These are phyloP conservation scores for Zalophus californianus DNA, from an alignment of 2,797 vertebrate genomes.

Conservation along the genomic window DNA sequence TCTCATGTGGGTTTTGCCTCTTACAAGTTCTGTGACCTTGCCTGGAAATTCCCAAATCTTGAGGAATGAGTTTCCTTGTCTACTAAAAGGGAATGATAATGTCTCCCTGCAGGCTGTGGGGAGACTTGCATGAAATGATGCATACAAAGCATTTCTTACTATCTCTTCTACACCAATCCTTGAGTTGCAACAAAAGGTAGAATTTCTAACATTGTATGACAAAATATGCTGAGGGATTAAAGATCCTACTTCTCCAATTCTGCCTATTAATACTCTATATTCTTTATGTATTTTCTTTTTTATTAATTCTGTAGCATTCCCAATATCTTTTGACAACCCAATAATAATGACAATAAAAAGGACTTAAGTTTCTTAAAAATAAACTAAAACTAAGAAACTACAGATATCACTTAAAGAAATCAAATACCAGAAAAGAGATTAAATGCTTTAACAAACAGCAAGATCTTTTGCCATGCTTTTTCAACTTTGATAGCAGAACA, in stretches of 20 bases:
- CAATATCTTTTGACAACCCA: not conserved
- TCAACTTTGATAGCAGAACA: not conserved
- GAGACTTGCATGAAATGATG: not conserved
- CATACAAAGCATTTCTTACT: not conserved
- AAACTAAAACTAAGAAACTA: constrained; percentile 26
- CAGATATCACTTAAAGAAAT: constrained; percentile 6
- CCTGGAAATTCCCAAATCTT: not conserved
- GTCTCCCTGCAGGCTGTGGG: not conserved
- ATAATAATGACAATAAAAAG: constrained; percentile 47
- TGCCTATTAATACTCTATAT: no score
- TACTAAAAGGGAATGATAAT: not conserved
- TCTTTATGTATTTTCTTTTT: not conserved
- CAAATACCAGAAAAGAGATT: constrained; percentile 26
- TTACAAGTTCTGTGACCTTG: not conserved
- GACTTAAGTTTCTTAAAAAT: constrained; percentile 49
- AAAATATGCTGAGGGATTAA: not conserved
- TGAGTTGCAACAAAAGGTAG: not conserved
- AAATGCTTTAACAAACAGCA: constrained; percentile 51
- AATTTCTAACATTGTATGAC: not conserved
- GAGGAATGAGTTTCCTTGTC: not conserved
- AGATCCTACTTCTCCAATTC: not conserved
- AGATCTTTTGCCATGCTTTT: not conserved
- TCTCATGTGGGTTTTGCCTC: not conserved
- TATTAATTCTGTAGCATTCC: not conserved
- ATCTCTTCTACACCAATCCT: not conserved